Evolutionary conservation across 2,888 invertebrate genomes (phyloP), one percentile per base, ranked within the genome.

Genomic region (Eubasilissa splendida): DNA sequence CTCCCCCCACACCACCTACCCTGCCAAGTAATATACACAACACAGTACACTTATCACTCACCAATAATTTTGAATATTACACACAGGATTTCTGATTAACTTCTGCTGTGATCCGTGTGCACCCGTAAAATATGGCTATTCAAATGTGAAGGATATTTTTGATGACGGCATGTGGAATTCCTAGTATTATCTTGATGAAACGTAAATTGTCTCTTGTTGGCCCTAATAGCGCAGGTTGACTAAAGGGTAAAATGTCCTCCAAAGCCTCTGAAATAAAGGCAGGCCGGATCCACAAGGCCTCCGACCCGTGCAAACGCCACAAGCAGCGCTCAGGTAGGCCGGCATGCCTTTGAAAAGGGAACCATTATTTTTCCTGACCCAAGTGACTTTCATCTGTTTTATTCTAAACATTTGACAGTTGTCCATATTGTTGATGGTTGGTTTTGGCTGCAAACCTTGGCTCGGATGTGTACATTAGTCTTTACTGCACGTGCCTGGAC

Each of bases 281-380:
- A 52, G 83, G 83, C 73, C 77, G 83, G 33, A 74, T 83, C 58
- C 80, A 73, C 76, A 83, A 83, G 75, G n/a, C 81, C 33, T 76
- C 79, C 53, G 77, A 83, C 22, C 54, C 77, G 66, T 80, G 81
- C 80, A 80, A 83, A 75, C 81, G 81, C 66, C 59, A 76, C 80
- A 81, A 82, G 66, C 83, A 81, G 73, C 53, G 81, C 65, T 80
- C 83, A 83, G 83, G 83, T 83, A 83, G 80, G 81, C 70, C 53
- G 76, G 83, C 83, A 83, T 83, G 83, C 81, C 77, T 77, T 70
- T 50, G 33, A 68, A 66, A 58, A 53, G 54, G 74, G 77, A 77
- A 77, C 77, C 58, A 54, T 53, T 42, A 53, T 53, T 63, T 78
- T 65, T 31, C 74, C 56, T 56, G 31, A 31, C 33, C 31, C 70